A percentile compares a stretch with the other conserved stretches of the same genome.
phyloP scores from a whole-genome alignment of 2,888 invertebrate species.

The Caenorhabditis sinica region DNA sequence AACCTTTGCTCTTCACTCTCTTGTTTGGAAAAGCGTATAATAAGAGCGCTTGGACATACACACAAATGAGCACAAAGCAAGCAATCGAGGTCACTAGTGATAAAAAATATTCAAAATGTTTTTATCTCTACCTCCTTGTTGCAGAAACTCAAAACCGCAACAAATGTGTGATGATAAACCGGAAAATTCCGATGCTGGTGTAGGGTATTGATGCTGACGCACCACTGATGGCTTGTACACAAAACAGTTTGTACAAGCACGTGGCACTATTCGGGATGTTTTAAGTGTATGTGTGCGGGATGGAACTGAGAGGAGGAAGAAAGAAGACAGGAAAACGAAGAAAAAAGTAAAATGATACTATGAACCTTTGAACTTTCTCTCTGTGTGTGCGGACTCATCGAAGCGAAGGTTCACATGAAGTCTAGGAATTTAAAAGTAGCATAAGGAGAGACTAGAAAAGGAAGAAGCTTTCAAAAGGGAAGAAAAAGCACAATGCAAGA shows the following conservation, averaged over 20 bases:
- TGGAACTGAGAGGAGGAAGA: background rate
- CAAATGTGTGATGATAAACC: slow-evolving; percentile 24
- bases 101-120: background rate
- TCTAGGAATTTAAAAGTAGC: slow-evolving; percentile 57
- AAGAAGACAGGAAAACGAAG: background rate
- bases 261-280: slow-evolving; percentile 44
- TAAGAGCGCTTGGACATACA: background rate
- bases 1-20: slow-evolving; percentile 34
- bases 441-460: background rate
- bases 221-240: slow-evolving; percentile 22
- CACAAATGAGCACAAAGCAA: background rate
- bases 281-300: slow-evolving; percentile 21
- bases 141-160: slow-evolving; percentile 45
- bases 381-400: slow-evolving; percentile 32
- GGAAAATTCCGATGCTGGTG: slow-evolving; percentile 39
- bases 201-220: slow-evolving; percentile 23
- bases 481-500: background rate
- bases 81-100: slow-evolving; percentile 17
- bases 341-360: slow-evolving; percentile 54
- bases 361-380: slow-evolving; percentile 50
- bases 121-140: slow-evolving; percentile 2
- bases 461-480: slow-evolving; percentile 15
- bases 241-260: slow-evolving; percentile 42
- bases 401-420: slow-evolving; percentile 46
- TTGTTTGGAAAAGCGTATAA: slow-evolving; percentile 21